phyloP scores from a whole-genome alignment of 2,113 vertebrate genomes.

The Laterallus jamaicensis region DNA sequence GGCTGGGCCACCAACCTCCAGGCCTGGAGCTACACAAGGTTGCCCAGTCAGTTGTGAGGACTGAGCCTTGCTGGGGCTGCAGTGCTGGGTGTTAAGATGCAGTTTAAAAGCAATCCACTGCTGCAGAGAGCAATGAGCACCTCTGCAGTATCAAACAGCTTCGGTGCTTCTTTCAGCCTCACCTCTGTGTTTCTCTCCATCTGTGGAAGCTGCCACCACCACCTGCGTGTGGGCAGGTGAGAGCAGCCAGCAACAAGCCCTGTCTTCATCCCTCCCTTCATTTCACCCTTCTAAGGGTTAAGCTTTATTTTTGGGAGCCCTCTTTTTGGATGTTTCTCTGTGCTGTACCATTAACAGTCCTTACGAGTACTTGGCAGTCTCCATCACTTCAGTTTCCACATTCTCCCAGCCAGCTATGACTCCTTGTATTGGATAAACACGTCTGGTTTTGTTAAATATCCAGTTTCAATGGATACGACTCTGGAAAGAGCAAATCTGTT shows the following conservation, averaged over 20 bases:
- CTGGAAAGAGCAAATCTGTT: constrained; percentile 15
- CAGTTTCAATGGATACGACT: neutral
- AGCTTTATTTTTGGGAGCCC: neutral
- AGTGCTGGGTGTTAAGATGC: neutral
- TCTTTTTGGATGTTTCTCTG: neutral
- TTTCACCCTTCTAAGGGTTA: neutral
- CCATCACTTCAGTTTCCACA: neutral
- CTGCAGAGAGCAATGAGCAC: neutral
- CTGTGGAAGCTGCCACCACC: neutral
- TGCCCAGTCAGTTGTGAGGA: neutral
- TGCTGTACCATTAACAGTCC: neutral
- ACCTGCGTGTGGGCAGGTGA: neutral
- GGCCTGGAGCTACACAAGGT: too few species aligned
- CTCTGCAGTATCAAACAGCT: rapidly evolving
- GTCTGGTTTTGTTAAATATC: neutral
- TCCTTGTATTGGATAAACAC: neutral
- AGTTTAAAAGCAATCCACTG: neutral
- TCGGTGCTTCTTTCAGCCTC: rapidly evolving
- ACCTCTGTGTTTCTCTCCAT: neutral
- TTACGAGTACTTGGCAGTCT: neutral
- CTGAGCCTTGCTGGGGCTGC: neutral
- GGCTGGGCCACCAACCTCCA: too few species aligned
- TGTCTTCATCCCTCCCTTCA: neutral
- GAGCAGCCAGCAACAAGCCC: neutral
- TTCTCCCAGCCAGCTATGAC: constrained; percentile 4